Percentiles rank a stretch among this genome's conserved stretches.
phyloP scores from a whole-genome alignment of 2,113 vertebrate species.

The Chauna torquata region DNA sequence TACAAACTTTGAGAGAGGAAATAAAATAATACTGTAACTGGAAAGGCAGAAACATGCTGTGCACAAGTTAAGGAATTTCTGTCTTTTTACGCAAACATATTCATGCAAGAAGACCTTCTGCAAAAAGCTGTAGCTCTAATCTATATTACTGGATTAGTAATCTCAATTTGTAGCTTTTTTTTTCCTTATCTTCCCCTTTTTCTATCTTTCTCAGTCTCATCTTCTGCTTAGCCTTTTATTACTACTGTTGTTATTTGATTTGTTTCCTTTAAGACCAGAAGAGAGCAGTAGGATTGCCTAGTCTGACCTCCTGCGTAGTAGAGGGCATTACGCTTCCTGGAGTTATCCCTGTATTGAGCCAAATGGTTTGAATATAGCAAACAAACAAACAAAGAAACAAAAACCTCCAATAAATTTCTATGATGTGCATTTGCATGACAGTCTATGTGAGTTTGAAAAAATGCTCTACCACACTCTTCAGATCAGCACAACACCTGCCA shows the following conservation, averaged over 20 bases:
- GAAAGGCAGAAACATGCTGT: background rate
- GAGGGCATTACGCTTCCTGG: background rate
- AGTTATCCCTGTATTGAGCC: accelerated
- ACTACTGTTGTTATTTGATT: accelerated
- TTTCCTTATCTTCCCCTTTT: background rate
- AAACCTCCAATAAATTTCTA: background rate
- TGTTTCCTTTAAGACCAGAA: background rate
- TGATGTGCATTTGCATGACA: background rate
- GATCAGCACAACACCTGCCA: background rate
- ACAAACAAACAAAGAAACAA: background rate
- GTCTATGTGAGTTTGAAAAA: background rate
- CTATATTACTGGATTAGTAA: background rate
- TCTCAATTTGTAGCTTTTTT: background rate
- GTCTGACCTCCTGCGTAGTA: background rate
- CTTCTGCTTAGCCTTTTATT: background rate
- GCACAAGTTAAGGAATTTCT: background rate
- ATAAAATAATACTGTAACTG: background rate
- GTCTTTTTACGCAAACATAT: background rate
- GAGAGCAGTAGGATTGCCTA: background rate
- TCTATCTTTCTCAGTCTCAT: background rate
- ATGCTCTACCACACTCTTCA: accelerated
- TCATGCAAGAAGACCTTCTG: background rate
- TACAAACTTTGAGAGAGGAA: background rate
- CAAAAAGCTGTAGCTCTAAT: background rate
- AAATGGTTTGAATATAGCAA: background rate